Base-by-base conservation (phyloP, 1,140 invertebrate species). In the Cheumatopsyche charites region DNA sequence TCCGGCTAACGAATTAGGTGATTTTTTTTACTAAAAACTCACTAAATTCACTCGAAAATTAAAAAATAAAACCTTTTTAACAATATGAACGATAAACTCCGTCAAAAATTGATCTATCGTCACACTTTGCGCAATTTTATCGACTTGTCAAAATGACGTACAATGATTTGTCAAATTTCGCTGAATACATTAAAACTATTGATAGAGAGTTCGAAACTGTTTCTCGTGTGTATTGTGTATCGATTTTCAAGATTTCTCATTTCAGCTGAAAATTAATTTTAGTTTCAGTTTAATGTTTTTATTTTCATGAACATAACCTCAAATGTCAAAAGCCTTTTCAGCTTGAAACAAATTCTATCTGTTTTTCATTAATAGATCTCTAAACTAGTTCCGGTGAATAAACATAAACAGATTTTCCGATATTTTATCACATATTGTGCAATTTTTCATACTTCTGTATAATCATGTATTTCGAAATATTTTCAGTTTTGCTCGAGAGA, bases 401-500 rank as follows among this genome's bases (percentile, higher is more conserved):
- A n/a, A n/a, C n/a, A n/a, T n/a, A n/a, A n/a, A n/a, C n/a, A n/a
- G n/a, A n/a, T n/a, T n/a, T n/a, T n/a, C n/a, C n/a, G n/a, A n/a
- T n/a, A n/a, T n/a, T n/a, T n/a, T n/a, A n/a, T n/a, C n/a, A n/a
- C n/a, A n/a, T n/a, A n/a, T n/a, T n/a, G n/a, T n/a, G n/a, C n/a
- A n/a, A n/a, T n/a, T n/a, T n/a, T n/a, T n/a, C n/a, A n/a, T n/a
- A n/a, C n/a, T n/a, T n/a, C n/a, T n/a, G n/a, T n/a, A n/a, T n/a
- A 43, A 43, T 43, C n/a, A n/a, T n/a, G n/a, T n/a, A n/a, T n/a
- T 73, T 67, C 74, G 43, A 49, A 75, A 78, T 52, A 17, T 29
- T 84, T 84, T 52, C 76, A 93, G 92, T 90, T 80, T 86, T 96
- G 52, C 83, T 98, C 77, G 95, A 97, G 80, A 86, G 94, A 73